Percentiles rank a stretch among this genome's conserved stretches.
phyloP scores from a whole-genome alignment of 2,113 vertebrate species.

The Nipponia nippon region DNA sequence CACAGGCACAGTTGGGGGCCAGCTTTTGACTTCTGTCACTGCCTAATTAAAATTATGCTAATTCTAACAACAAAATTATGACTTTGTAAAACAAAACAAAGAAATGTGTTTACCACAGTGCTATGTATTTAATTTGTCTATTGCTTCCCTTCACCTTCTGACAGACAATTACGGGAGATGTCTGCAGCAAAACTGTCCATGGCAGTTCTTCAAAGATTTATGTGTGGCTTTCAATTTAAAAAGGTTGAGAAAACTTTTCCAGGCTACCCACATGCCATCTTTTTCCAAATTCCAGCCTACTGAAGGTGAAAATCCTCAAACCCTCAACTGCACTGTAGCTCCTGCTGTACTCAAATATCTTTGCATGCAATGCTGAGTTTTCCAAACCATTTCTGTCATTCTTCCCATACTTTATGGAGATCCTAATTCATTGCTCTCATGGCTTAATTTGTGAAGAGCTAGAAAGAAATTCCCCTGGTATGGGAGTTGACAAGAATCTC shows the following conservation, averaged over 20 bases:
- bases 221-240: background rate
- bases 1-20: background rate
- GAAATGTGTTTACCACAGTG: background rate
- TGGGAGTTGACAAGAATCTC: background rate
- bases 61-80: background rate
- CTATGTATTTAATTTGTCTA: background rate
- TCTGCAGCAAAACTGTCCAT: background rate
- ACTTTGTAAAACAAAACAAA: background rate
- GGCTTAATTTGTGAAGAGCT: background rate
- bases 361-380: background rate
- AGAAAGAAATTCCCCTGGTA: background rate
- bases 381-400: background rate
- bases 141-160: background rate
- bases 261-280: background rate
- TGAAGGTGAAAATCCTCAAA: background rate
- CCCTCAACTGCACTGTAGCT: background rate
- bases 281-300: background rate
- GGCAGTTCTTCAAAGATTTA: background rate
- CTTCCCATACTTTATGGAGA: background rate
- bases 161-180: background rate
- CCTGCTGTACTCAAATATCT: background rate
- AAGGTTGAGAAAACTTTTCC: background rate
- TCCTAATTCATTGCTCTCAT: background rate
- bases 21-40: background rate
- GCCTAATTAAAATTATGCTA: conserved; percentile 35